phyloP scores from a whole-genome alignment of 2,113 vertebrate genomes.

The Dromiciops gliroides region DNA sequence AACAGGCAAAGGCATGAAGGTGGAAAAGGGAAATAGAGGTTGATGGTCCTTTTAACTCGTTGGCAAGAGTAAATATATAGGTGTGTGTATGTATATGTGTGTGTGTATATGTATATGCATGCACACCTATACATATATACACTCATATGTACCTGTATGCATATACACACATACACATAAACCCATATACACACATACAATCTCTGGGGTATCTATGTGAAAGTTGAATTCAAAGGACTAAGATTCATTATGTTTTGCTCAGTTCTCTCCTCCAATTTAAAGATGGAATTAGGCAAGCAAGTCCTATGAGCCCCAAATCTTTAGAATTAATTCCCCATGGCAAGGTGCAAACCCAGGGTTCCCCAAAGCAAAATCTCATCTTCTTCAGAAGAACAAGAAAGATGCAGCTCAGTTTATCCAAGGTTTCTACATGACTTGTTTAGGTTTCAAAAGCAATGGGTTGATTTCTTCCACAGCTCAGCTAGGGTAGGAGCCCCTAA shows the following conservation, averaged over 20 bases:
- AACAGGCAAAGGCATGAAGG: not conserved
- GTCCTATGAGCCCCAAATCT: not conserved
- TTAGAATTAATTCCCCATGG: not conserved
- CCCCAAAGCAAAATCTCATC: not conserved
- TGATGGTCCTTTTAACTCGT: not conserved
- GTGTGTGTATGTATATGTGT: not conserved
- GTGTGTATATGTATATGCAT: too few species aligned
- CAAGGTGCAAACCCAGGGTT: not conserved
- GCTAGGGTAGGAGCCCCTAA: not conserved
- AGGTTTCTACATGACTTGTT: not conserved
- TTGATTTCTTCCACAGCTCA: not conserved
- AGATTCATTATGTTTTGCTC: not conserved
- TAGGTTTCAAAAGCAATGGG: not conserved
- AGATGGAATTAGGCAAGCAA: not conserved
- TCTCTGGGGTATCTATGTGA: not conserved
- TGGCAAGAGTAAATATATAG: not conserved
- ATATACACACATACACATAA: not conserved
- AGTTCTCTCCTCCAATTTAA: not conserved
- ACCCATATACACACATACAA: not conserved
- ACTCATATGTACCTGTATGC: too few species aligned
- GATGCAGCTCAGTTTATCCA: not conserved
- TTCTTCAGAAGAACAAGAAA: not conserved
- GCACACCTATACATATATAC: too few species aligned
- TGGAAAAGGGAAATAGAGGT: not conserved
- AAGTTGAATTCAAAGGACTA: not conserved